Percentiles rank a stretch among this genome's conserved stretches.
These are phyloP conservation scores for Cercopithecus neglectus DNA, from an alignment of 2,797 vertebrate genomes.

Conservation along the genomic window DNA sequence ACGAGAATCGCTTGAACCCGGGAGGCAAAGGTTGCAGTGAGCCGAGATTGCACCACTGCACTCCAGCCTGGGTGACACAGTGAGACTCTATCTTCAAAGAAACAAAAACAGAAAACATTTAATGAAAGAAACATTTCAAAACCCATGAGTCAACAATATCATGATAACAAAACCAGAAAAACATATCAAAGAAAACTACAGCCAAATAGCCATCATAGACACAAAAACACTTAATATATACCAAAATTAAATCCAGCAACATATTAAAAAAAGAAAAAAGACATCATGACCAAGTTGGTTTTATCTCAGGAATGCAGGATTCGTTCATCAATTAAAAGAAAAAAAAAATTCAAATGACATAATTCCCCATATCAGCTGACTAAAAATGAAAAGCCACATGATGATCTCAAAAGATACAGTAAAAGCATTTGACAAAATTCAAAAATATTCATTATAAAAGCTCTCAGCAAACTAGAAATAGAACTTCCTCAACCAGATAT, in stretches of 20 bases:
- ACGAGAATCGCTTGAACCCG: neutral
- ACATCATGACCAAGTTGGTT: neutral
- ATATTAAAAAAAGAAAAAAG: neutral
- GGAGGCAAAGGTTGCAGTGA: neutral
- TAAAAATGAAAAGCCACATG: neutral
- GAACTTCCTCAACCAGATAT: neutral
- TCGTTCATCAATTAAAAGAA: neutral
- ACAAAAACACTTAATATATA: neutral
- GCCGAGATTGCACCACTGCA: neutral
- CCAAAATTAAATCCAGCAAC: neutral
- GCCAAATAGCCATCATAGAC: neutral
- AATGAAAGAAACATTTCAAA: neutral
- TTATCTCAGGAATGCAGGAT: neutral
- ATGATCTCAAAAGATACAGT: neutral
- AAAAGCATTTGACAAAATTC: slow-evolving; percentile 15
- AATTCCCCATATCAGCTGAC: neutral
- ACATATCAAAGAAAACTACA: neutral
- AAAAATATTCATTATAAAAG: neutral
- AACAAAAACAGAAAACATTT: neutral
- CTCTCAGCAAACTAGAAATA: neutral
- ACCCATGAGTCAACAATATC: neutral
- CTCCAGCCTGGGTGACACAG: neutral
- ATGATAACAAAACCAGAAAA: slow-evolving; percentile 9
- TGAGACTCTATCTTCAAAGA: neutral
- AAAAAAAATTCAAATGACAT: neutral